Conservation (phyloP, 2,113 vertebrate genomes). For the Trinectes maculatus region DNA sequence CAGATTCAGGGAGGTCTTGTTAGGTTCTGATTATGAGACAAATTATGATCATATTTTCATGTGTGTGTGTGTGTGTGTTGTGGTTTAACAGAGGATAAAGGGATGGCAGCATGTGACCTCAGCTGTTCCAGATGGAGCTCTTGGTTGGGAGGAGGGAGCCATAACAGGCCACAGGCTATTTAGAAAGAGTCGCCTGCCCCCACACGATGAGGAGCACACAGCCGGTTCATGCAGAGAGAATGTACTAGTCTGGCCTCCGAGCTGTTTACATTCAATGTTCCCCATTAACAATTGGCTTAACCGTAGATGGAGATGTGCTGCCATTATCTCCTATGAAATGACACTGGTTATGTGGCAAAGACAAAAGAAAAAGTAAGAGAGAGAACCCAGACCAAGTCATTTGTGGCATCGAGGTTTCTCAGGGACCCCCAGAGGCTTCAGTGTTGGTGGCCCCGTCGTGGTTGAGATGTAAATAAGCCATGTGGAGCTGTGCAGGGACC, state of each 20-base stretch:
- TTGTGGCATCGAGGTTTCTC: constrained; percentile 42
- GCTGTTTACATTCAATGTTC: constrained; percentile 71
- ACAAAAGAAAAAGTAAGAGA: constrained; percentile 10
- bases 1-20: constrained; percentile 18
- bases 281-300: constrained; percentile 66
- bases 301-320: constrained; percentile 47
- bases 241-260: constrained; percentile 56
- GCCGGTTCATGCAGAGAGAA: constrained; percentile 64
- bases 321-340: constrained; percentile 46
- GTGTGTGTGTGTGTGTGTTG: constrained; percentile 21
- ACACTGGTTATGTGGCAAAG: constrained; percentile 47
- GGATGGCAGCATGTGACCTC: constrained; percentile 56
- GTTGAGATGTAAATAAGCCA: constrained; percentile 12
- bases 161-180: constrained; percentile 56
- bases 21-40: constrained; percentile 7
- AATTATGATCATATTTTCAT: constrained; percentile 19
- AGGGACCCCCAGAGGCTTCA: constrained; percentile 29
- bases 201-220: constrained; percentile 48
- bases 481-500: background rate
- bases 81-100: constrained; percentile 59
- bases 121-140: constrained; percentile 71
- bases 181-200: constrained; percentile 55
- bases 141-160: constrained; percentile 52
- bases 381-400: constrained; percentile 33
- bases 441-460: constrained; percentile 44